Conservation (phyloP, 2,888 invertebrate species). For the Coleophora deauratella region DNA sequence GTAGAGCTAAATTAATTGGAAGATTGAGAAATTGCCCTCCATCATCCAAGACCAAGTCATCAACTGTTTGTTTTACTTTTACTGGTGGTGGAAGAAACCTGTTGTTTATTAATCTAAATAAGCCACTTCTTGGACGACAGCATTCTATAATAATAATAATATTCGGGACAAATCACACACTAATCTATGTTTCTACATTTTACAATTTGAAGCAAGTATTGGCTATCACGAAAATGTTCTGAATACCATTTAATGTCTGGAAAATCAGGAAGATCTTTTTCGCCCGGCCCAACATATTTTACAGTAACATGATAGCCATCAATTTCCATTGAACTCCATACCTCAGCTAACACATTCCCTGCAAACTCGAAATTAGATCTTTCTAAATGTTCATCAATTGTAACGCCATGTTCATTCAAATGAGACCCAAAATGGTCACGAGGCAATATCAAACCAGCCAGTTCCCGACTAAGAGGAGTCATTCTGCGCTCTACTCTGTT, state of each 20-base stretch:
- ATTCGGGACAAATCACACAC: too few relatives aligned
- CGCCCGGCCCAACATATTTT: slow-evolving; percentile 15
- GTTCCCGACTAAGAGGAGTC: slow-evolving; percentile 21
- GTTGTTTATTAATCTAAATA: slow-evolving; percentile 19
- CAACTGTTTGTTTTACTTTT: slow-evolving; percentile 18
- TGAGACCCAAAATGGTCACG: slow-evolving; percentile 23
- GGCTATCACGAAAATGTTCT: slow-evolving; percentile 20
- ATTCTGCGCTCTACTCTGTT: slow-evolving; percentile 21
- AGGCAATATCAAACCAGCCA: slow-evolving; percentile 19
- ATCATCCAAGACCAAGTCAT: slow-evolving; percentile 18
- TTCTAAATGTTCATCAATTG: slow-evolving; percentile 21
- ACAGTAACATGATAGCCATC: slow-evolving; percentile 19
- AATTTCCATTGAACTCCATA: slow-evolving; percentile 22
- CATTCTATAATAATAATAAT: too few relatives aligned
- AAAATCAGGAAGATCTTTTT: slow-evolving; percentile 15
- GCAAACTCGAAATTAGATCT: slow-evolving; percentile 19
- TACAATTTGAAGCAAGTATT: slow-evolving; percentile 18
- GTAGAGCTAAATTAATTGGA: slow-evolving; percentile 24
- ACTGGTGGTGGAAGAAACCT: slow-evolving; percentile 17
- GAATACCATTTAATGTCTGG: slow-evolving; percentile 13
- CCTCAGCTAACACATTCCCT: slow-evolving; percentile 17
- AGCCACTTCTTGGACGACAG: slow-evolving; percentile 18
- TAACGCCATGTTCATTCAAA: slow-evolving; percentile 18
- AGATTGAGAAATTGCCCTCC: slow-evolving; percentile 19
- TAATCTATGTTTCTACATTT: slow-evolving; percentile 17